These are phyloP conservation scores for Corynorhinus townsendii DNA, from an alignment of 2,113 vertebrate species.

Conservation along the genomic window DNA sequence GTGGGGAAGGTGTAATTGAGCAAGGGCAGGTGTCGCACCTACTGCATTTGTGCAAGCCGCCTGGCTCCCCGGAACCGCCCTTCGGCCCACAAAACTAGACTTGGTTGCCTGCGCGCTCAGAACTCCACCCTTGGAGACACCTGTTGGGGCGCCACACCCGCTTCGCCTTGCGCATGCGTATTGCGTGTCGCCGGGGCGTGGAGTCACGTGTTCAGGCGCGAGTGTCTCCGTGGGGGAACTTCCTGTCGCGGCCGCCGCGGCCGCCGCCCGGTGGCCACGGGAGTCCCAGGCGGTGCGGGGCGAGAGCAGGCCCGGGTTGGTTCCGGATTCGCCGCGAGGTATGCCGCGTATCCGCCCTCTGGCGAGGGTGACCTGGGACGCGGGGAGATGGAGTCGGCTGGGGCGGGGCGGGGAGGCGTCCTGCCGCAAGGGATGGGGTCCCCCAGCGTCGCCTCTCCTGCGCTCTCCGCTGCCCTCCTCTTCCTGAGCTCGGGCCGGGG, in stretches of 20 bases:
- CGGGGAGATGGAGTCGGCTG: not conserved
- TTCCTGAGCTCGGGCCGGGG: not conserved
- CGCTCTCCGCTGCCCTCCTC: not conserved
- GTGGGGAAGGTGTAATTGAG: rapidly evolving
- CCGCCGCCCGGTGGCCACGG: not conserved
- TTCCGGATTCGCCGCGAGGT: slow-evolving; percentile 51
- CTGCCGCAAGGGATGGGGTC: not conserved
- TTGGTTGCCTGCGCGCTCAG: slow-evolving; percentile 23
- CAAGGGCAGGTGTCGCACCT: rapidly evolving
- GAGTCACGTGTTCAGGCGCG: slow-evolving; percentile 50
- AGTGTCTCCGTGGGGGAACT: not conserved
- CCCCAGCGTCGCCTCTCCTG: not conserved
- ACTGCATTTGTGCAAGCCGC: rapidly evolving
- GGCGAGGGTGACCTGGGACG: not conserved
- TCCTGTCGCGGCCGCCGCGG: slow-evolving; percentile 3
- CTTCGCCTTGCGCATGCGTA: slow-evolving; percentile 41
- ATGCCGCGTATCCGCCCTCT: not conserved
- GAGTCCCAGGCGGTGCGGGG: not conserved
- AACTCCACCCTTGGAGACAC: not conserved
- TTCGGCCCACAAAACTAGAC: rapidly evolving
- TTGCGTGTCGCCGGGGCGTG: not conserved
- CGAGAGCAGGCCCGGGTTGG: not conserved
- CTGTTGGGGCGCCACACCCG: not conserved
- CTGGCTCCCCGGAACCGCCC: rapidly evolving
- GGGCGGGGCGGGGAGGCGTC: not conserved